Percentiles rank a stretch among this genome's conserved stretches.
These are phyloP conservation scores for Etheostoma nigrum DNA, from an alignment of 2,797 vertebrate genomes.

Conservation along the genomic window DNA sequence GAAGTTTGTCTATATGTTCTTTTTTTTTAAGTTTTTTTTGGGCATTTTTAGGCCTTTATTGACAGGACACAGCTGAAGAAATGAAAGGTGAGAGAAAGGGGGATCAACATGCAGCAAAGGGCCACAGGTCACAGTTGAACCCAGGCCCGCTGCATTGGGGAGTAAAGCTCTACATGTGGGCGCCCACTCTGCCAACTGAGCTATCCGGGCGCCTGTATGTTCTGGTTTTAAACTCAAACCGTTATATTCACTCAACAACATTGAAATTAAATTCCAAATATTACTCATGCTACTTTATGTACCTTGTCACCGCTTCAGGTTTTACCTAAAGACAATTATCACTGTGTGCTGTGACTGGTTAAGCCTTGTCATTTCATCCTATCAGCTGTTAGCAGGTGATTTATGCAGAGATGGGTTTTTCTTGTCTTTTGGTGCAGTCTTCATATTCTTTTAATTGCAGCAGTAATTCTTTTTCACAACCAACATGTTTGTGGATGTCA, in stretches of 20 bases:
- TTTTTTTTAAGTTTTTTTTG: background rate
- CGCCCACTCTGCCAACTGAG: no score
- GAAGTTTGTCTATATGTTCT: background rate
- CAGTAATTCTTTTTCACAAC: background rate
- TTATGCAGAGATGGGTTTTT: constrained; percentile 2
- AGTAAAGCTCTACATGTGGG: no score
- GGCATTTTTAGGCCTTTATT: no score
- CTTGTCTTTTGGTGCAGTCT: background rate
- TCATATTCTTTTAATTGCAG: background rate
- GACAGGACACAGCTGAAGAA: no score
- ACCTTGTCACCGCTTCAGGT: background rate
- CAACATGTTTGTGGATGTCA: background rate
- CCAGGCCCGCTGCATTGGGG: no score
- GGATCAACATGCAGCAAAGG: no score
- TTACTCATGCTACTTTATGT: background rate
- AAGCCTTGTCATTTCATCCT: constrained; percentile 5
- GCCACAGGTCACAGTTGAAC: no score
- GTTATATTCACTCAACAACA: background rate
- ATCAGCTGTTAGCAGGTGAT: constrained; percentile 11
- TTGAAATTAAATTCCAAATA: background rate
- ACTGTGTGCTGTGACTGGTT: background rate
- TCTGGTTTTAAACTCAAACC: background rate
- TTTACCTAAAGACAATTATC: background rate
- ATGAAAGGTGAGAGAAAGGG: no score
- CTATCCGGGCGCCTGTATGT: no score